phyloP scores from a whole-genome alignment of 2,797 vertebrate species.

The Cryptoprocta ferox region DNA sequence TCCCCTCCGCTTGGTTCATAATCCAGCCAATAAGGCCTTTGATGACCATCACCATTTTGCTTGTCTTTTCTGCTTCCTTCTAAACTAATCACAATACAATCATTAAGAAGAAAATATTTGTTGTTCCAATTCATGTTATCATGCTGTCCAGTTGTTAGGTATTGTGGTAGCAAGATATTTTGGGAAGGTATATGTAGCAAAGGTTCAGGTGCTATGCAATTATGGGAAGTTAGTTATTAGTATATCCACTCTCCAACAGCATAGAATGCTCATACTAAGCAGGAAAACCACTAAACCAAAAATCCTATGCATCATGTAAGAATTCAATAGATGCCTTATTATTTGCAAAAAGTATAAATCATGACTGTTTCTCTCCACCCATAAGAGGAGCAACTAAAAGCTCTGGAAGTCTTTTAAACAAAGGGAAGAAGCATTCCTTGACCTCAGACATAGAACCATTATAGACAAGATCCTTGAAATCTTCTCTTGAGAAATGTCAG shows the following conservation, averaged over 20 bases:
- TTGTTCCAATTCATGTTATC: neutral
- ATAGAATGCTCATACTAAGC: neutral
- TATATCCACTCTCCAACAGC: neutral
- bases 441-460: neutral
- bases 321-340: neutral
- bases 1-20: neutral
- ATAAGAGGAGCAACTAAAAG: neutral
- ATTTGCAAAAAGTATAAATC: neutral
- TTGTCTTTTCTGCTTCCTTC: constrained; percentile 32
- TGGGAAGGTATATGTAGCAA: neutral
- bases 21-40: neutral
- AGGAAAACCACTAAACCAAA: constrained; percentile 35
- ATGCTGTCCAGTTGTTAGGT: neutral
- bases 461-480: neutral
- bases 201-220: neutral
- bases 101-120: constrained; percentile 31
- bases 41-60: neutral
- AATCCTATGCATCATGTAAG: neutral
- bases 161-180: neutral
- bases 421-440: neutral
- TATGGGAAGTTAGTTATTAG: neutral
- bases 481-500: neutral
- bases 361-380: neutral
- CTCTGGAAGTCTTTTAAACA: neutral
- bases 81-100: neutral